Conservation (phyloP, 2,888 invertebrate genomes). For the Mamestra brassicae region DNA sequence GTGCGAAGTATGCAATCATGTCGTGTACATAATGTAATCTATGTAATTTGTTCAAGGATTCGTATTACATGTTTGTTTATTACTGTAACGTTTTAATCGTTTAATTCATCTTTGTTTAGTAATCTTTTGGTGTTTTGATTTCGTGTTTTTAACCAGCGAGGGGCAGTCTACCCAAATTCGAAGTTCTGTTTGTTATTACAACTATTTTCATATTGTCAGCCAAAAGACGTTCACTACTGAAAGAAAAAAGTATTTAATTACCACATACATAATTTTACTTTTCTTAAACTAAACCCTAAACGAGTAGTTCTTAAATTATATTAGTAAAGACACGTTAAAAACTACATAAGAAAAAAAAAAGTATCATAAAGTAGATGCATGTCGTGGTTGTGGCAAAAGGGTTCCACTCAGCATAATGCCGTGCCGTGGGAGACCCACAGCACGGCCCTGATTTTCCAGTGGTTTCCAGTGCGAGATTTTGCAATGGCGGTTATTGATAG, state of each 20-base stretch:
- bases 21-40: slow-evolving; percentile 49
- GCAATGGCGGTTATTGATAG: background rate
- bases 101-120: slow-evolving; percentile 21
- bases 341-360: too few species aligned
- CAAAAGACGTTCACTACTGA: background rate
- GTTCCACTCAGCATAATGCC: too few species aligned
- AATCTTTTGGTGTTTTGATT: slow-evolving; percentile 36
- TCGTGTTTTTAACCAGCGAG: background rate
- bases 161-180: background rate
- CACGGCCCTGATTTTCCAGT: too few species aligned
- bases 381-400: too few species aligned
- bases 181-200: background rate
- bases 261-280: too few species aligned
- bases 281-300: too few species aligned
- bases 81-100: slow-evolving; percentile 41
- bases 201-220: background rate
- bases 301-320: too few species aligned
- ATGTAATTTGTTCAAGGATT: slow-evolving; percentile 62
- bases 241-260: too few species aligned
- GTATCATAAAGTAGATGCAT: too few species aligned
- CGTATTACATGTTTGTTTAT: slow-evolving; percentile 44
- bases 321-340: too few species aligned
- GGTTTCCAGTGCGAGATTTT: background rate
- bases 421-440: too few species aligned
- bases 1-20: slow-evolving; percentile 42